These are phyloP conservation scores for Spheniscus mendiculus DNA, from an alignment of 2,113 vertebrate species.

Conservation along the genomic window DNA sequence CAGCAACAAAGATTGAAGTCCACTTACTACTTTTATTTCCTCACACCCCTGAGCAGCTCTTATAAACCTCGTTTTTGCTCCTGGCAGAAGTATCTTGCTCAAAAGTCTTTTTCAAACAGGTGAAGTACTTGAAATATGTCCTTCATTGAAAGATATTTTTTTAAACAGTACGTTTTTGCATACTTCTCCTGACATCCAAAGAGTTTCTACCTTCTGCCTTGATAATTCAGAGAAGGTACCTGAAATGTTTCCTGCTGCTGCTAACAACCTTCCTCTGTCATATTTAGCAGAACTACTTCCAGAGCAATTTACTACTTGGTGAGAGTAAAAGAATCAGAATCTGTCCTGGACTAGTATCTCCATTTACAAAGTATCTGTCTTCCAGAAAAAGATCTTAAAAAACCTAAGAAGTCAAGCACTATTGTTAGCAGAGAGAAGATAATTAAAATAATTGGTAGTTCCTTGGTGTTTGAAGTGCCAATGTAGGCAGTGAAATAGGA, in stretches of 20 bases:
- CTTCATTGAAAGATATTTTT: neutral
- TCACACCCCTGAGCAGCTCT: neutral
- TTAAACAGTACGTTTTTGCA: neutral
- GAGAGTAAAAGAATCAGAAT: neutral
- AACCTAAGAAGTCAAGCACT: neutral
- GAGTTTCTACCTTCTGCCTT: neutral
- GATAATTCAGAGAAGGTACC: neutral
- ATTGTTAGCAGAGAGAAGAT: neutral
- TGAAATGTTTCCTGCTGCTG: neutral
- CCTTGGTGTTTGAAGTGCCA: neutral
- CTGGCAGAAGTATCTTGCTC: neutral
- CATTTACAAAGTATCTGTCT: neutral
- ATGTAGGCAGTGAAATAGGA: neutral
- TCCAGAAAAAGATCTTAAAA: neutral
- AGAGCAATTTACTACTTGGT: neutral
- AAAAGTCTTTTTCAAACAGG: neutral
- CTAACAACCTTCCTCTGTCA: neutral
- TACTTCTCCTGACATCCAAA: neutral
- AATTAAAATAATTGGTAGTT: constrained; percentile 32
- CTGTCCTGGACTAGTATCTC: neutral
- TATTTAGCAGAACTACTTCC: neutral
- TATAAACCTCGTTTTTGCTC: neutral
- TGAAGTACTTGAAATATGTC: neutral
- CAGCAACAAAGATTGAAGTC: neutral
- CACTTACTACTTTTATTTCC: neutral